Percentiles rank a stretch among this genome's conserved stretches.
Conservation (phyloP, 2,113 vertebrate species). For the Psittacula cyanocephala region DNA sequence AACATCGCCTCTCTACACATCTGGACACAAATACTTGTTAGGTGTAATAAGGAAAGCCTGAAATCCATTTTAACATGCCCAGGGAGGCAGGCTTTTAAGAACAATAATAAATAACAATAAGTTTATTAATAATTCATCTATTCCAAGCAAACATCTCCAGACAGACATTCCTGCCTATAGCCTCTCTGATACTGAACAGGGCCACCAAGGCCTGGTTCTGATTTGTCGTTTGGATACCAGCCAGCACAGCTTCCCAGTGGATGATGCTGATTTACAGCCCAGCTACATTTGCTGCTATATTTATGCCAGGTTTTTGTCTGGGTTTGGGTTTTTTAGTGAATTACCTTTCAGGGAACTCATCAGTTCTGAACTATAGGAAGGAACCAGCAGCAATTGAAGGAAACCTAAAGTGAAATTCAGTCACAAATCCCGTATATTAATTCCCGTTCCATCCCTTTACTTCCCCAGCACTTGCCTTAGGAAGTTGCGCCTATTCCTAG, state of each 20-base stretch:
- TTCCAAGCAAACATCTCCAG: slow-evolving; percentile 17
- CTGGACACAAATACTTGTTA: not conserved
- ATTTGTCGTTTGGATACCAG: not conserved
- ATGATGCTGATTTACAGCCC: slow-evolving; percentile 39
- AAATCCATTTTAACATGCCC: not conserved
- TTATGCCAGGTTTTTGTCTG: not conserved
- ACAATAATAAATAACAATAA: slow-evolving; percentile 34
- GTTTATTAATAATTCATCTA: slow-evolving; percentile 27
- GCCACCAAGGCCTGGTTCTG: not conserved
- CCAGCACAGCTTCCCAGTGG: slow-evolving; percentile 40
- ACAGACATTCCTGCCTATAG: slow-evolving; percentile 31
- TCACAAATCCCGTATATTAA: not conserved
- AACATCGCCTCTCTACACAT: not conserved
- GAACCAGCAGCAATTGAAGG: not conserved
- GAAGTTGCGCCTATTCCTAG: not conserved
- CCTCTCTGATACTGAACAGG: slow-evolving; percentile 28
- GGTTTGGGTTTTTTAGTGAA: not conserved
- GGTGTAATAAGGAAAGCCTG: not conserved
- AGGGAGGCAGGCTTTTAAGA: not conserved
- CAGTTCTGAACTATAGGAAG: slow-evolving; percentile 29
- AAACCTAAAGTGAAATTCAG: not conserved
- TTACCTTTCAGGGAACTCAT: slow-evolving; percentile 22
- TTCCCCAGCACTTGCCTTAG: not conserved
- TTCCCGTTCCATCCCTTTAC: not conserved
- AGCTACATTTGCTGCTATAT: not conserved